Evolutionary conservation across 2,888 invertebrate genomes (phyloP).

Genomic region (Nemurella pictetii): DNA sequence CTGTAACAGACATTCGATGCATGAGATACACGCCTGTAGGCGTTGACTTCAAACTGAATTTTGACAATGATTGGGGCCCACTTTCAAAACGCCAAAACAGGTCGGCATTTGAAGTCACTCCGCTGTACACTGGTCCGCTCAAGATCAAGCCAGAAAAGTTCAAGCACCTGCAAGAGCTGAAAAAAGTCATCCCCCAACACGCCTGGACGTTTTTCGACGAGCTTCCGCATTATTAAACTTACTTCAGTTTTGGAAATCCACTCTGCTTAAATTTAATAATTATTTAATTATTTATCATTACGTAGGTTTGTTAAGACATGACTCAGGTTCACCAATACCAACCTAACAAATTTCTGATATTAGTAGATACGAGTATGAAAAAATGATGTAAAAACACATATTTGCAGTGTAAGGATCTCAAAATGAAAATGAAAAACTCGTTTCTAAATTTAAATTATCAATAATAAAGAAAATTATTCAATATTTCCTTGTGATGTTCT

Average conservation of each 20-base stretch:
- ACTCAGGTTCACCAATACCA: not conserved
- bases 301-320: not conserved
- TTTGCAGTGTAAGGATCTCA: not conserved
- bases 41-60: conserved; percentile 2
- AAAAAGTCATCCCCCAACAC: conserved; percentile 12
- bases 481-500: not conserved
- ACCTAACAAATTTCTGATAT: not conserved
- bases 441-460: not conserved
- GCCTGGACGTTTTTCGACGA: conserved; percentile 8
- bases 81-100: conserved; percentile 5
- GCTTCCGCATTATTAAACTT: not conserved
- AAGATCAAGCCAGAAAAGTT: conserved; percentile 27
- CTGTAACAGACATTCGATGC: conserved; percentile 40
- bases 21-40: conserved; percentile 5
- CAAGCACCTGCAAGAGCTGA: conserved; percentile 25
- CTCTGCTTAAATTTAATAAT: not conserved
- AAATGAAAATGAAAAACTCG: not conserved
- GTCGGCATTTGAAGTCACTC: not conserved
- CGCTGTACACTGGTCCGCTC: not conserved
- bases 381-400: not conserved
- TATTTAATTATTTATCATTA: too few species aligned
- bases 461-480: not conserved
- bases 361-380: not conserved
- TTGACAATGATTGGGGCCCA: not conserved
- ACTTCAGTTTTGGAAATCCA: not conserved